Evolutionary conservation across 2,888 invertebrate species (phyloP), one percentile per base, ranked within the genome.

Genomic region (Neoascia interrupta): DNA sequence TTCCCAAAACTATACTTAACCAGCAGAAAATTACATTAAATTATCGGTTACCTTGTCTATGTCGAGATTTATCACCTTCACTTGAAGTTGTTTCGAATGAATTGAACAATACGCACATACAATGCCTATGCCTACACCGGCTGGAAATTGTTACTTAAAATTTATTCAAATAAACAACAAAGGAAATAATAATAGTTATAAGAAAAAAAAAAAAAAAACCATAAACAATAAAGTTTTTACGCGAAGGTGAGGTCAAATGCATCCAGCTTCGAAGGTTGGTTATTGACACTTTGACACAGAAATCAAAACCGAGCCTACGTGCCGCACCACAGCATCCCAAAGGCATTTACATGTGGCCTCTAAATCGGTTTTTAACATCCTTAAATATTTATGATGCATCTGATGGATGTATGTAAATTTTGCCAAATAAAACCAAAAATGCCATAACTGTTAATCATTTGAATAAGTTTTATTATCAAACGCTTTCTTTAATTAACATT

Each of bases 11-110:
- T 13, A 1, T 15, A 19, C 21, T 16, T 13, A 56, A 31, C 28
- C 11, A 63, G 63, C 54, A 56, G 72, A 63, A 72, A 72, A 72
- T 63, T 63, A 63, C 19, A 47, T 5, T 2, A 45, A 70, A 60
- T 61, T 61, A 53, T 37, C 5, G 18, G 19, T 53, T 45, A 53
- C 53, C 51, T 70, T 60, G 69, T 41, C 51, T 43, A 51, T 51
- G 6, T n/a, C 36, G n/a, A 34, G 15, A 45, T 34, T 28, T 15
- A 47, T 70, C 47, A 49, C 63, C 70, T 72, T 72, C 70, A 63
- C 43, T 28, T 56, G 41, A 43, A 43, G 54, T 56, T 28, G n/a
- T 28, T 56, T 56, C 28, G 43, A 56, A 58, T 15, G n/a, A 13
- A 41, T 58, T 58, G 37, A n/a, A n/a, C n/a, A n/a, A n/a, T n/a